Conservation (phyloP, 2,797 vertebrate species). For the Lophius americanus region DNA sequence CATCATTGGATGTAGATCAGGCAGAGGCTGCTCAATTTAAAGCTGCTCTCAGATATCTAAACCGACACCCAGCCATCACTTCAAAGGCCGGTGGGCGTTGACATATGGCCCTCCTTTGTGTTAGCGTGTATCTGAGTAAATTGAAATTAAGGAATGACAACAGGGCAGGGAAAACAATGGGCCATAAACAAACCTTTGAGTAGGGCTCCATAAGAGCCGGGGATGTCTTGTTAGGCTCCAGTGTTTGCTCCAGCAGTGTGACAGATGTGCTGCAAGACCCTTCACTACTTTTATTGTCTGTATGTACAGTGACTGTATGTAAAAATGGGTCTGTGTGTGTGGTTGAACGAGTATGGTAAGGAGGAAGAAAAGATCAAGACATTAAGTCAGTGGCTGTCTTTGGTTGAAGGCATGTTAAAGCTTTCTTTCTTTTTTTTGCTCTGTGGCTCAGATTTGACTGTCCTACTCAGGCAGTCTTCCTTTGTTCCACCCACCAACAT, state of each 20-base stretch:
- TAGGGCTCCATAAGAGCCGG: slow-evolving; percentile 62
- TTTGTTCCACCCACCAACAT: slow-evolving; percentile 49
- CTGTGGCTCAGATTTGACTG: slow-evolving; percentile 35
- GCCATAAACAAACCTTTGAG: slow-evolving; percentile 62
- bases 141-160: slow-evolving; percentile 64
- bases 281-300: slow-evolving; percentile 56
- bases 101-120: slow-evolving; percentile 69
- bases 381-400: slow-evolving; percentile 21
- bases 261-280: slow-evolving; percentile 75
- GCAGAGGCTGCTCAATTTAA: slow-evolving; percentile 19
- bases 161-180: slow-evolving; percentile 58
- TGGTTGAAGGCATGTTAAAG: too few relatives aligned
- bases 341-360: slow-evolving; percentile 19
- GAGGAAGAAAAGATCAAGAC: slow-evolving; percentile 50
- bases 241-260: slow-evolving; percentile 75
- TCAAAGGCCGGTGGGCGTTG: slow-evolving; percentile 71
- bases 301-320: slow-evolving; percentile 29
- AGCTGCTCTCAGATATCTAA: slow-evolving; percentile 63
- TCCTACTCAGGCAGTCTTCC: slow-evolving; percentile 19
- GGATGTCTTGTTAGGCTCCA: slow-evolving; percentile 53
- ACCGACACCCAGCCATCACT: slow-evolving; percentile 64
- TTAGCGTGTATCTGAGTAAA: slow-evolving; percentile 68
- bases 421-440: neutral
- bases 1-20: slow-evolving; percentile 30
- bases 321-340: slow-evolving; percentile 13